phyloP scores from a whole-genome alignment of 2,888 invertebrate genomes.

The Sicus ferrugineus region DNA sequence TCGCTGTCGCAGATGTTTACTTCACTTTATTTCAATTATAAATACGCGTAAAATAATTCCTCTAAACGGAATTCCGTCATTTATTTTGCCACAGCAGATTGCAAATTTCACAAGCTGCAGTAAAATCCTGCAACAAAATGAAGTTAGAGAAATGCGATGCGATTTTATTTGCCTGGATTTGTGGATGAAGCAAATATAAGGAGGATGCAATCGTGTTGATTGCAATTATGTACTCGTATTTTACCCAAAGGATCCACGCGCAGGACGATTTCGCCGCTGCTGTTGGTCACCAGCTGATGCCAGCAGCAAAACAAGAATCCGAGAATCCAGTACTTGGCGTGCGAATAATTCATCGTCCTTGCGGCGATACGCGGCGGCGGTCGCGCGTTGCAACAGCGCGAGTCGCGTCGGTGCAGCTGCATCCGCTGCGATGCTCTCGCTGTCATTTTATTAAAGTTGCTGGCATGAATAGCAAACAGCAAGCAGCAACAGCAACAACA shows the following conservation, averaged over 20 bases:
- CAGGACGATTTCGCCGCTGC: constrained; percentile 58
- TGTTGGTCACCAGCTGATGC: constrained; percentile 27
- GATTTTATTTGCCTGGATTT: not conserved
- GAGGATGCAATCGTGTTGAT: not conserved
- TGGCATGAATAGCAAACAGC: constrained; percentile 32
- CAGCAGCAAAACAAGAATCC: constrained; percentile 52
- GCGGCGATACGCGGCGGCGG: constrained; percentile 41
- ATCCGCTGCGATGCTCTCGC: constrained; percentile 21
- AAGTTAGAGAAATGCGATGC: no score
- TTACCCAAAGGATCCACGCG: constrained; percentile 64
- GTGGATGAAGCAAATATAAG: not conserved
- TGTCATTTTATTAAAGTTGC: constrained; percentile 24
- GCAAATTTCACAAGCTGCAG: not conserved
- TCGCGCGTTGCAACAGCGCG: constrained; percentile 35
- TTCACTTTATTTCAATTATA: not conserved
- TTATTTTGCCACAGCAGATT: no score
- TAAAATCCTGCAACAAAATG: no score
- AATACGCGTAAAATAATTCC: not conserved
- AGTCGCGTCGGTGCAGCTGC: constrained; percentile 34
- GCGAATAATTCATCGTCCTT: constrained; percentile 58
- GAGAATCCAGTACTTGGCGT: constrained; percentile 50
- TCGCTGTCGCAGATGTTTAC: no score
- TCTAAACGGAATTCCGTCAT: not conserved
- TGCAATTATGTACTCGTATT: constrained; percentile 1
- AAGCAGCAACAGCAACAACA: constrained; percentile 6